These are phyloP conservation scores for Hipparchia sbordonii DNA, from an alignment of 2,888 invertebrate species.

Conservation along the genomic window DNA sequence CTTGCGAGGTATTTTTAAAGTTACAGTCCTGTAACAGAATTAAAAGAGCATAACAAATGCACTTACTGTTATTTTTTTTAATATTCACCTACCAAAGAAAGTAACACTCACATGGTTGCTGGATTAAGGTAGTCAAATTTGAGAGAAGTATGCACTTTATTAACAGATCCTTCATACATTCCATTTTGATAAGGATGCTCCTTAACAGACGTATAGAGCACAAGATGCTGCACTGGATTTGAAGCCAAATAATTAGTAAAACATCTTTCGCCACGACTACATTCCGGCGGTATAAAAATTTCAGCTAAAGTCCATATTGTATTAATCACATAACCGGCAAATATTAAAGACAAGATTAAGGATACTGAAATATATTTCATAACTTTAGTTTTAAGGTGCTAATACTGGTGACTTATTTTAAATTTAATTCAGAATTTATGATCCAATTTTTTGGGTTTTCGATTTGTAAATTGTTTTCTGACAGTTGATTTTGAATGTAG, in stretches of 20 bases:
- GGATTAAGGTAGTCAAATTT: slow-evolving; percentile 86
- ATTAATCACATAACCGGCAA: slow-evolving; percentile 87
- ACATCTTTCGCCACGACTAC: slow-evolving; percentile 85
- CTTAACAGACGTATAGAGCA: slow-evolving; percentile 86
- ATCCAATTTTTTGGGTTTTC: too few species aligned
- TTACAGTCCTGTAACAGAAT: slow-evolving; percentile 81
- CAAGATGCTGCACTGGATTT: slow-evolving; percentile 87
- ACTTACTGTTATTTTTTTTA: neutral
- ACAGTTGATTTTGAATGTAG: neutral
- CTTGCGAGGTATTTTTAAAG: slow-evolving; percentile 87
- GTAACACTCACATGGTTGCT: slow-evolving; percentile 62
- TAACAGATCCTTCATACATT: slow-evolving; percentile 62
- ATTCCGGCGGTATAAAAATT: slow-evolving; percentile 88
- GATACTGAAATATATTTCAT: slow-evolving; percentile 84
- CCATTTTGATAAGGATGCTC: slow-evolving; percentile 82
- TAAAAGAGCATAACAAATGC: slow-evolving; percentile 14
- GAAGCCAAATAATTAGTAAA: slow-evolving; percentile 86
- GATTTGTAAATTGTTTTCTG: neutral
- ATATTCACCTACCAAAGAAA: neutral
- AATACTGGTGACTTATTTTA: neutral
- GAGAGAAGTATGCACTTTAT: slow-evolving; percentile 82
- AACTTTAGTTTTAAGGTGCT: slow-evolving; percentile 30
- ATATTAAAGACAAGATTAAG: slow-evolving; percentile 84
- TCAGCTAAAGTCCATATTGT: slow-evolving; percentile 90
- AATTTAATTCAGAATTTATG: neutral